Evolutionary conservation across 2,113 vertebrate genomes (phyloP).

Genomic region (Loxodonta africana): DNA sequence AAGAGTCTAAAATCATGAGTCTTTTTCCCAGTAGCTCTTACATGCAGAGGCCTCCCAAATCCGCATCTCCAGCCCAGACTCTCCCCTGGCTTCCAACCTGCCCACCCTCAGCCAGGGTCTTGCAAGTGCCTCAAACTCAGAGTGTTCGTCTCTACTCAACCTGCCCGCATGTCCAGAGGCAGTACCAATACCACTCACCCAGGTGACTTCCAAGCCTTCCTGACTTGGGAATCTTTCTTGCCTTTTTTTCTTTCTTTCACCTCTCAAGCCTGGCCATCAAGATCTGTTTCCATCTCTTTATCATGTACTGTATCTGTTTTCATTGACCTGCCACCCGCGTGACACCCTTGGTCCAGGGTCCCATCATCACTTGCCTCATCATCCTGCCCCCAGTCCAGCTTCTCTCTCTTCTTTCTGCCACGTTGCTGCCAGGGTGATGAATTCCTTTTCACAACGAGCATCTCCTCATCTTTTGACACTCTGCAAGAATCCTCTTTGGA

Average conservation of each 20-base stretch:
- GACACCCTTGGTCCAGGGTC: neutral
- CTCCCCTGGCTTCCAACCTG: neutral
- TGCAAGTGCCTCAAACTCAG: neutral
- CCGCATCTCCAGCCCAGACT: neutral
- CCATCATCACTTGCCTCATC: neutral
- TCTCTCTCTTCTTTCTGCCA: neutral
- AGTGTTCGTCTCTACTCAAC: neutral
- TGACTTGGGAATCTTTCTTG: neutral
- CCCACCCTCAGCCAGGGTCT: neutral
- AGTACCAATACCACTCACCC: neutral
- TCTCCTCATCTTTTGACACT: neutral
- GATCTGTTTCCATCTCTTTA: neutral
- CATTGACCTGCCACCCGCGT: neutral
- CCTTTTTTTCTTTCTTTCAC: neutral
- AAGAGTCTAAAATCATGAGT: neutral
- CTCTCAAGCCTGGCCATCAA: neutral
- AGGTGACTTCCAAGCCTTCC: neutral
- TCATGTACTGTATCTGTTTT: neutral
- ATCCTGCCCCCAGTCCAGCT: neutral
- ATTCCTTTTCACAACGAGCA: neutral
- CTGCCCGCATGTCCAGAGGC: neutral
- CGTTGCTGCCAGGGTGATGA: neutral
- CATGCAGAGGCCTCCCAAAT: neutral
- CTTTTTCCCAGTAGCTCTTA: neutral
- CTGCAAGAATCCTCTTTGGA: too few species aligned